Conservation (phyloP, 2,888 invertebrate genomes). For the Ophion obscuratus region DNA sequence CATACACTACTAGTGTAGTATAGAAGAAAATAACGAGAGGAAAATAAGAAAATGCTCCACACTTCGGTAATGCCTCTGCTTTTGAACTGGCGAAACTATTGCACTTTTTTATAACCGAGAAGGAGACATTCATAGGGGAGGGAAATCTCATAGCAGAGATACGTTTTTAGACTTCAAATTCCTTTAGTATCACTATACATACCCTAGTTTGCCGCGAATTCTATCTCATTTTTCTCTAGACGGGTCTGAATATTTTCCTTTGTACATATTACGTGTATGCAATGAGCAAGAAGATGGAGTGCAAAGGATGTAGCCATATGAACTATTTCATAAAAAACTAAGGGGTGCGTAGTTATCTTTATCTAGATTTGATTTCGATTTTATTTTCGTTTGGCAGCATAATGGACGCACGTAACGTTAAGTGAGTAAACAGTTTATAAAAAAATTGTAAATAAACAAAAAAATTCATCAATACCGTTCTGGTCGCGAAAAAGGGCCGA, state of each 20-base stretch:
- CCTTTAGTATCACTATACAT: constrained; percentile 31
- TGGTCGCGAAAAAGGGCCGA: no score
- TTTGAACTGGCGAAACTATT: constrained; percentile 79
- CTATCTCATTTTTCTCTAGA: constrained; percentile 28
- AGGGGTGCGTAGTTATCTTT: background rate
- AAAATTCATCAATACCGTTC: no score
- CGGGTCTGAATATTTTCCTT: constrained; percentile 22
- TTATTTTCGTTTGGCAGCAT: no score
- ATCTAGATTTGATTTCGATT: no score
- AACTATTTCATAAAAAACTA: background rate
- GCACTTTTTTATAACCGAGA: constrained; percentile 77
- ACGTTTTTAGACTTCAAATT: constrained; percentile 64
- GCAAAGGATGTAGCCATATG: background rate
- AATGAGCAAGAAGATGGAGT: constrained; percentile 4
- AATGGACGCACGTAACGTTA: no score
- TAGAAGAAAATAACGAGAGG: constrained; percentile 18
- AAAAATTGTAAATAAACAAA: no score
- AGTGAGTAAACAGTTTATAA: no score
- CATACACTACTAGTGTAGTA: constrained; percentile 6
- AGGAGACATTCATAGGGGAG: constrained; percentile 72
- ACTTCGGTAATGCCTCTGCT: constrained; percentile 72
- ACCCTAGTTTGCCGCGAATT: constrained; percentile 36
- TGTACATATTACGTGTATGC: constrained; percentile 9
- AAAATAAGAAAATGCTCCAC: constrained; percentile 55
- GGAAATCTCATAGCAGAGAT: constrained; percentile 18